Evolutionary conservation across 2,888 invertebrate genomes (phyloP).

Genomic region (Acronicta alni): DNA sequence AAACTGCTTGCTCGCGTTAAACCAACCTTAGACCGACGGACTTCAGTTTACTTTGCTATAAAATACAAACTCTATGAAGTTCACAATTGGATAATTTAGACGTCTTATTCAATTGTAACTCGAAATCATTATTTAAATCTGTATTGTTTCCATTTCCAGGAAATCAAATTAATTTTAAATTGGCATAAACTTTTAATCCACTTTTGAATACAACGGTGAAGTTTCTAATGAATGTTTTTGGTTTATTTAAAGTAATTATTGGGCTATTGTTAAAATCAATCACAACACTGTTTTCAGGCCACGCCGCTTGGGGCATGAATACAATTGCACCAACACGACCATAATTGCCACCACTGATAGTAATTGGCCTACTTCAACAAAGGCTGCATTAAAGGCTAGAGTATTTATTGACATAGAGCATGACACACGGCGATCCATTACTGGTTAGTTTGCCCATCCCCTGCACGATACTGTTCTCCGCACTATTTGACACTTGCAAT

Average conservation of each 20-base stretch:
- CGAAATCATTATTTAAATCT: constrained; percentile 52
- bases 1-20: constrained; percentile 17
- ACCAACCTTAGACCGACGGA: constrained; percentile 33
- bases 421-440: constrained; percentile 79
- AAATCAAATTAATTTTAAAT: constrained; percentile 43
- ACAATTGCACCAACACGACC: constrained; percentile 60
- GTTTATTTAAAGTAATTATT: constrained; percentile 47
- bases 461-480: constrained; percentile 24
- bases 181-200: constrained; percentile 43
- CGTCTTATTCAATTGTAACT: constrained; percentile 50
- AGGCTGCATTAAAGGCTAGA: constrained; percentile 77
- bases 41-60: constrained; percentile 39
- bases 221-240: constrained; percentile 23
- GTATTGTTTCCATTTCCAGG: constrained; percentile 50
- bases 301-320: constrained; percentile 33
- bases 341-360: constrained; percentile 72
- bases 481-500: constrained; percentile 25
- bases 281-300: constrained; percentile 35
- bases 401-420: constrained; percentile 78
- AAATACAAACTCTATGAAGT: constrained; percentile 29
- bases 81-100: constrained; percentile 52
- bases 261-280: constrained; percentile 56
- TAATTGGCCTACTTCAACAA: constrained; percentile 82
- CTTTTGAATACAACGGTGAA: constrained; percentile 23
- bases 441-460: constrained; percentile 65